These are phyloP conservation scores for Portunus trituberculatus DNA, from an alignment of 1,140 invertebrate genomes.

Conservation along the genomic window DNA sequence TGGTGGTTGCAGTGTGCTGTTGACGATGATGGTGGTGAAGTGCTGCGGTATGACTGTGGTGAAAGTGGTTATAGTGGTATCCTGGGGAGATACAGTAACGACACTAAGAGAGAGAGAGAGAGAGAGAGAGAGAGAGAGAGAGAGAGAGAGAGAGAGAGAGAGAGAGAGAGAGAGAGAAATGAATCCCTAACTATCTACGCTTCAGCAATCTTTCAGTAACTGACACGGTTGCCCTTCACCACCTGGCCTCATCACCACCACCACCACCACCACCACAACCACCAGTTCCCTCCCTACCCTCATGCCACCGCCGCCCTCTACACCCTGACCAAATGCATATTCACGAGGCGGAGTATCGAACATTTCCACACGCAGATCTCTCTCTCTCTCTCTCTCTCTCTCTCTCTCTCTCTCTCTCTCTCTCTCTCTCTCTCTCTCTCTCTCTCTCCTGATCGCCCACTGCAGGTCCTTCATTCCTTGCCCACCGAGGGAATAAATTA, in stretches of 20 bases:
- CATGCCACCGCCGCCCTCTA: no score
- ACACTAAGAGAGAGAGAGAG: constrained; percentile 17
- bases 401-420: background rate
- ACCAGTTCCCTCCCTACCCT: no score
- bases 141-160: constrained; percentile 51
- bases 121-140: constrained; percentile 27
- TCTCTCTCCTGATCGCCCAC: background rate
- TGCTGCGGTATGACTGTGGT: no score
- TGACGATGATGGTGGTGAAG: background rate
- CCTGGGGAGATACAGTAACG: background rate
- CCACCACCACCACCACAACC: no score
- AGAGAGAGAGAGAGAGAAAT: constrained; percentile 52
- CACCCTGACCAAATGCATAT: no score
- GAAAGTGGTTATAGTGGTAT: no score
- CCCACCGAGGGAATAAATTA: no score
- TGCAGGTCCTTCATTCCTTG: no score
- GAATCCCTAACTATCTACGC: background rate
- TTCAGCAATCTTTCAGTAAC: no score
- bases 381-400: background rate
- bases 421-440: background rate
- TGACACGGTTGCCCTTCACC: no score
- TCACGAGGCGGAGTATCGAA: background rate
- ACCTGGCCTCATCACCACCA: background rate
- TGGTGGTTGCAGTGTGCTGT: background rate
- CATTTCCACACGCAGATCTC: background rate